Percentiles rank a stretch among this genome's conserved stretches.
phyloP scores from a whole-genome alignment of 2,113 vertebrate species.

The Semnornis frantzii region DNA sequence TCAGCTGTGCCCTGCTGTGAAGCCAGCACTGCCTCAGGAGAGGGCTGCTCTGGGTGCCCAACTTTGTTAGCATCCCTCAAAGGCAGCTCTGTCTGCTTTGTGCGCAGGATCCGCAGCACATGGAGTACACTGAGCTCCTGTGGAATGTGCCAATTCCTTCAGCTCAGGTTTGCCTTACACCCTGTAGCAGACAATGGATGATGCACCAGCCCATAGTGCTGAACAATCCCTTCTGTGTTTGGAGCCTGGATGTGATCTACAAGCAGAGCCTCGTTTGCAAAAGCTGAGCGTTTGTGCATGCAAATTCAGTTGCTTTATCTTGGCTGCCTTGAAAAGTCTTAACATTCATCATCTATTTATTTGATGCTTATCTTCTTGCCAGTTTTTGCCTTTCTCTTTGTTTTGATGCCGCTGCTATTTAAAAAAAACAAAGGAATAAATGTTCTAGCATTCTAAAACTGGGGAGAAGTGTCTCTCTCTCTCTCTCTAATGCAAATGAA shows the following conservation, averaged over 20 bases:
- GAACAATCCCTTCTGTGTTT: background rate
- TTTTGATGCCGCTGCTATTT: background rate
- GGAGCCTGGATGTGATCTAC: background rate
- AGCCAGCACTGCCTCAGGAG: background rate
- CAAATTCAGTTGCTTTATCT: background rate
- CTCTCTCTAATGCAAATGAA: background rate
- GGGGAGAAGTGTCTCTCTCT: background rate
- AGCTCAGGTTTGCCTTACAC: background rate
- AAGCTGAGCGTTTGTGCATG: background rate
- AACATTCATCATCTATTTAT: background rate
- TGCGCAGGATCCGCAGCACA: background rate
- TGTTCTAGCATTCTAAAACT: background rate
- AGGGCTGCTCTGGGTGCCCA: rapidly evolving
- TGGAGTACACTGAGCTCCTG: background rate
- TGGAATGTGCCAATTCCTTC: background rate
- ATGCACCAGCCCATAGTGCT: rapidly evolving
- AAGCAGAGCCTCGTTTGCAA: background rate
- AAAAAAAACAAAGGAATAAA: background rate
- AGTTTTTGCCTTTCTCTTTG: background rate
- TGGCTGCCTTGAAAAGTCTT: background rate
- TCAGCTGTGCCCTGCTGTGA: background rate
- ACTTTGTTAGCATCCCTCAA: rapidly evolving
- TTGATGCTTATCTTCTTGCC: background rate
- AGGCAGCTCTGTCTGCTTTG: rapidly evolving
- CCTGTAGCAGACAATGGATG: background rate